Percentiles rank a stretch among this genome's conserved stretches.
Conservation (phyloP, 2,113 vertebrate species). For the Notechis scutatus region DNA sequence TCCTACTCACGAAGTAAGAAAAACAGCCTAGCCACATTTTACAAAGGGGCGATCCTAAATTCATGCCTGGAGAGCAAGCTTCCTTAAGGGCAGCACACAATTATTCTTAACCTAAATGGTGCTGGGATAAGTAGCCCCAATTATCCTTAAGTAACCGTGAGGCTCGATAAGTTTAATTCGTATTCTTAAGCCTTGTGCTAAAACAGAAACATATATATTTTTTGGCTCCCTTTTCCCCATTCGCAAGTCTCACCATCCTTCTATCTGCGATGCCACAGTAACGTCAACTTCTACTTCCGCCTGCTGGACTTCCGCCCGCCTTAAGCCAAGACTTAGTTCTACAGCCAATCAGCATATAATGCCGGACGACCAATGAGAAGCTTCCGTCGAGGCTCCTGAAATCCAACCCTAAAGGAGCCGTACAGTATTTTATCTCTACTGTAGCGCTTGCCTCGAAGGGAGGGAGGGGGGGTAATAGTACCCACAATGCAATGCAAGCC, state of each 20-base stretch:
- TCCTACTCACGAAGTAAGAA: background rate
- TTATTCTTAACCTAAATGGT: background rate
- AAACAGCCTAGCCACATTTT: background rate
- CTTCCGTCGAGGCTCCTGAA: background rate
- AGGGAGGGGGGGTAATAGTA: background rate
- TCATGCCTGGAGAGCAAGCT: background rate
- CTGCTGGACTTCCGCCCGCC: background rate
- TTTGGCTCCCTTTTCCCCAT: background rate
- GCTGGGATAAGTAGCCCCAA: background rate
- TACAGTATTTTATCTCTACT: background rate
- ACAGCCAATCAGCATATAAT: background rate
- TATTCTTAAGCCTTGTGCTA: background rate
- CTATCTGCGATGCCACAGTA: background rate
- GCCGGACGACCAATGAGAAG: background rate
- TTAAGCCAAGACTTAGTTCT: background rate
- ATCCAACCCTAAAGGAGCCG: background rate
- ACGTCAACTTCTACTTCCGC: background rate
- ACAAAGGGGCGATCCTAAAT: background rate
- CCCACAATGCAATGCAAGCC: background rate
- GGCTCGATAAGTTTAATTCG: background rate
- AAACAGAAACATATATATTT: background rate
- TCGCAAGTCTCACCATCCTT: background rate
- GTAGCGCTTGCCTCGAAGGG: background rate
- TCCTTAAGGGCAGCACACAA: background rate
- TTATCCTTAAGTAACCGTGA: background rate